phyloP scores from a whole-genome alignment of 2,888 invertebrate genomes.

The Rhyacophila evoluta region DNA sequence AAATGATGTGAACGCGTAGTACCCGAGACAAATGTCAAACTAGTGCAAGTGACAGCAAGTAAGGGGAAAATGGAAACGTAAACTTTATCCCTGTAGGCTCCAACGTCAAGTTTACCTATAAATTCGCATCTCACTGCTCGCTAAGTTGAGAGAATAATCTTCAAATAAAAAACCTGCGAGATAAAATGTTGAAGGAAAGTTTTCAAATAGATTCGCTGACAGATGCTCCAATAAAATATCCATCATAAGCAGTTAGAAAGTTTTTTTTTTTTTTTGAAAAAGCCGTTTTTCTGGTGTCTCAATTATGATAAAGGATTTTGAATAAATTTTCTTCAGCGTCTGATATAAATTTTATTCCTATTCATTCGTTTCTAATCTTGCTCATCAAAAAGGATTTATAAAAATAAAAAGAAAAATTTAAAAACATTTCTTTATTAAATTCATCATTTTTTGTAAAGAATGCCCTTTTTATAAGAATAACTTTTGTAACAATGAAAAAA shows the following conservation, averaged over 20 bases:
- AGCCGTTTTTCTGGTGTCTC: slow-evolving; percentile 9
- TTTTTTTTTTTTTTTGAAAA: slow-evolving; percentile 11
- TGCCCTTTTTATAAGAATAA: no score
- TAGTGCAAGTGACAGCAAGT: slow-evolving; percentile 50
- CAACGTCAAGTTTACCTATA: slow-evolving; percentile 49
- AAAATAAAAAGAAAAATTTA: neutral
- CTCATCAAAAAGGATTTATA: slow-evolving; percentile 9
- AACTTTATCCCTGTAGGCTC: slow-evolving; percentile 41
- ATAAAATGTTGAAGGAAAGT: slow-evolving; percentile 25
- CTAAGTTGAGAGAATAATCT: slow-evolving; percentile 19
- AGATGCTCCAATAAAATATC: slow-evolving; percentile 22
- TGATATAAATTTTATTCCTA: neutral
- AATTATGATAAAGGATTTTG: slow-evolving; percentile 22
- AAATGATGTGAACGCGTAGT: neutral
- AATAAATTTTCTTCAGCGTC: neutral
- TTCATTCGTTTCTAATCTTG: slow-evolving; percentile 10
- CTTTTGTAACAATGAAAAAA: no score
- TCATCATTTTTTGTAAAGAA: no score
- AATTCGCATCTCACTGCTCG: slow-evolving; percentile 44
- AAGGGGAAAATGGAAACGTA: slow-evolving; percentile 38
- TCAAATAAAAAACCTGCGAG: slow-evolving; percentile 10
- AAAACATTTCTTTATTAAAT: no score
- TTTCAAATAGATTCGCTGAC: slow-evolving; percentile 24
- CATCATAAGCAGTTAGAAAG: slow-evolving; percentile 22
- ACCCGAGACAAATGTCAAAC: slow-evolving; percentile 49